These are phyloP conservation scores for Hydraecia micacea DNA, from an alignment of 2,888 invertebrate genomes.

Conservation along the genomic window DNA sequence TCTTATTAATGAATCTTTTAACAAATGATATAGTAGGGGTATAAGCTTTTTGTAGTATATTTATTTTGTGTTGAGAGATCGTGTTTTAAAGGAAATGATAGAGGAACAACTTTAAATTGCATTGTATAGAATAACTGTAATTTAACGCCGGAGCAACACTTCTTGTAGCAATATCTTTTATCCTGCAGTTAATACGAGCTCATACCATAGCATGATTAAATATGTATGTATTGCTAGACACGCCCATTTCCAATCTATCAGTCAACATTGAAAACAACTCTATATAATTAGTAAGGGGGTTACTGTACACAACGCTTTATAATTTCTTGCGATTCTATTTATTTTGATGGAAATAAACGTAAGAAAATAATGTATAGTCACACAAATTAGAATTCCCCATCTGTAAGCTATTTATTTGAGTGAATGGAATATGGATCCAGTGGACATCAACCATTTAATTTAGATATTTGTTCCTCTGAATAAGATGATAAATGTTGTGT, in stretches of 20 bases:
- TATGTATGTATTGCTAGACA: neutral
- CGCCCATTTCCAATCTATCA: neutral
- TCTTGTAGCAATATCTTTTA: neutral
- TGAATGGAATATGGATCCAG: slow-evolving; percentile 62
- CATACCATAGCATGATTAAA: neutral
- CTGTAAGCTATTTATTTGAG: slow-evolving; percentile 33
- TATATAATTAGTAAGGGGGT: no score
- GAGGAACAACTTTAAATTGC: slow-evolving; percentile 65
- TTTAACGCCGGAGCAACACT: slow-evolving; percentile 16
- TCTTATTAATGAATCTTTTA: slow-evolving; percentile 65
- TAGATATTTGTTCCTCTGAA: slow-evolving; percentile 65
- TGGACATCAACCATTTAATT: slow-evolving; percentile 44
- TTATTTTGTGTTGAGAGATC: slow-evolving; percentile 83
- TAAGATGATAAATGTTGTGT: slow-evolving; percentile 77
- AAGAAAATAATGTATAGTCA: slow-evolving; percentile 21
- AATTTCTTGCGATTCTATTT: slow-evolving; percentile 12
- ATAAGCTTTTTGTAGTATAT: slow-evolving; percentile 80
- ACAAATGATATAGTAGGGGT: slow-evolving; percentile 66
- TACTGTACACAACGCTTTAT: no score
- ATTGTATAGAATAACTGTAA: slow-evolving; percentile 49
- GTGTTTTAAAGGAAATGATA: slow-evolving; percentile 71
- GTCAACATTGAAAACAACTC: neutral
- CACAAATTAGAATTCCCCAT: slow-evolving; percentile 1
- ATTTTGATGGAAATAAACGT: slow-evolving; percentile 17
- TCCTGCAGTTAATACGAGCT: neutral